phyloP scores from a whole-genome alignment of 2,113 vertebrate species.

The Menura novaehollandiae region DNA sequence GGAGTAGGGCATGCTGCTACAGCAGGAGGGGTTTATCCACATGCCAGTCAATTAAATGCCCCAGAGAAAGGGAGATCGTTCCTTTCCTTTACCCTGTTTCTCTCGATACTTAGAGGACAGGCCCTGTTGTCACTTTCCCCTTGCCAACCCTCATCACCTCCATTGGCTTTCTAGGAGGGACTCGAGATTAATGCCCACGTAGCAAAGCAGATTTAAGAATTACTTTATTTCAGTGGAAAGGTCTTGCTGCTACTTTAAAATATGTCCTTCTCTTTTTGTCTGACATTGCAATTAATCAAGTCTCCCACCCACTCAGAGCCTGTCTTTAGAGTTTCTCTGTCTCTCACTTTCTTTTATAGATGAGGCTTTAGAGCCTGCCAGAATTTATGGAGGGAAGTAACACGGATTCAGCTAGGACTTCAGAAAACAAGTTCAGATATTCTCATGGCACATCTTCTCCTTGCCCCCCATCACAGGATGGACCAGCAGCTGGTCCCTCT shows the following conservation, averaged over 20 bases:
- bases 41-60: background rate
- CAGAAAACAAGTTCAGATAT: background rate
- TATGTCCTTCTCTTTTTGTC: slow-evolving; percentile 55
- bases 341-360: slow-evolving; percentile 33
- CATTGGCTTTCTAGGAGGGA: slow-evolving; percentile 42
- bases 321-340: slow-evolving; percentile 35
- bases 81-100: background rate
- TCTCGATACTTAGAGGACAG: background rate
- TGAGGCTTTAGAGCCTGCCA: slow-evolving; percentile 19
- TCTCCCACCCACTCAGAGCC: slow-evolving; percentile 36
- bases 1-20: background rate
- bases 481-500: background rate
- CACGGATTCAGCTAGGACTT: background rate
- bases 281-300: slow-evolving; percentile 57
- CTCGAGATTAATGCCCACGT: slow-evolving; percentile 16
- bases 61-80: background rate
- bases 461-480: background rate
- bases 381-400: slow-evolving; percentile 37
- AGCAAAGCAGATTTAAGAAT: slow-evolving; percentile 50
- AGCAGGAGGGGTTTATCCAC: background rate
- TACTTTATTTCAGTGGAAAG: slow-evolving; percentile 59
- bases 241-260: slow-evolving; percentile 57
- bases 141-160: slow-evolving; percentile 15
- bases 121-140: background rate
- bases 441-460: background rate